phyloP scores from a whole-genome alignment of 2,113 vertebrate genomes.

The Pseudorasbora parva region DNA sequence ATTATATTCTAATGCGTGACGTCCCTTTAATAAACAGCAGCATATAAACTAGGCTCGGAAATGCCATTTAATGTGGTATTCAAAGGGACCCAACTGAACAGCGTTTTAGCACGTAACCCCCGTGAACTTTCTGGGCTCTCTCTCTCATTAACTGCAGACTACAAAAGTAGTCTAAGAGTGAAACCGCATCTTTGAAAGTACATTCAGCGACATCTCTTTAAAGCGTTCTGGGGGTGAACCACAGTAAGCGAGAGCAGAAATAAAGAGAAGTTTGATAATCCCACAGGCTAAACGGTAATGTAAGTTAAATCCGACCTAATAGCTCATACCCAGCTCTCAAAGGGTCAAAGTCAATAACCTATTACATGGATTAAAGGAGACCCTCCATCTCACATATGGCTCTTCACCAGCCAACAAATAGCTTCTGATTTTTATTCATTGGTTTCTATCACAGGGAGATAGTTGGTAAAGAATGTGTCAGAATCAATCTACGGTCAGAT shows the following conservation, averaged over 20 bases:
- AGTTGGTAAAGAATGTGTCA: conserved; percentile 73
- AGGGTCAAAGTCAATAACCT: conserved; percentile 78
- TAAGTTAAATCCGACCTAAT: conserved; percentile 65
- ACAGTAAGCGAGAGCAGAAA: conserved; percentile 60
- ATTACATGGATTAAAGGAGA: conserved; percentile 74
- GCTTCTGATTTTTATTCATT: conserved; percentile 84
- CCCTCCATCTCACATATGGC: conserved; percentile 60
- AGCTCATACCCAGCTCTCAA: conserved; percentile 65
- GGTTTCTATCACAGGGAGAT: conserved; percentile 77
- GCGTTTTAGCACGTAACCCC: conserved; percentile 5
- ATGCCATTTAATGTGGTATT: conserved; percentile 1
- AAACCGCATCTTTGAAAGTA: conserved; percentile 45
- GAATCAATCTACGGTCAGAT: conserved; percentile 73
- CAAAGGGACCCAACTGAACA: background rate
- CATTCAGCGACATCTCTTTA: conserved; percentile 38
- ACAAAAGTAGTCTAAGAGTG: conserved; percentile 17
- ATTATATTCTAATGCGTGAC: background rate
- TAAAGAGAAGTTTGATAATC: conserved; percentile 61
- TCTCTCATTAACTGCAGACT: background rate
- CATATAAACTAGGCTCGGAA: background rate
- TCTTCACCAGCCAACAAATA: conserved; percentile 72
- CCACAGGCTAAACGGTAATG: conserved; percentile 60
- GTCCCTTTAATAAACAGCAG: background rate
- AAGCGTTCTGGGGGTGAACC: conserved; percentile 54
- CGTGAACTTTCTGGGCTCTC: conserved; percentile 2